A percentile compares a stretch with the other conserved stretches of the same genome.
Evolutionary conservation across 1,140 invertebrate species (phyloP).

Genomic region (Nixonia krombeini): DNA sequence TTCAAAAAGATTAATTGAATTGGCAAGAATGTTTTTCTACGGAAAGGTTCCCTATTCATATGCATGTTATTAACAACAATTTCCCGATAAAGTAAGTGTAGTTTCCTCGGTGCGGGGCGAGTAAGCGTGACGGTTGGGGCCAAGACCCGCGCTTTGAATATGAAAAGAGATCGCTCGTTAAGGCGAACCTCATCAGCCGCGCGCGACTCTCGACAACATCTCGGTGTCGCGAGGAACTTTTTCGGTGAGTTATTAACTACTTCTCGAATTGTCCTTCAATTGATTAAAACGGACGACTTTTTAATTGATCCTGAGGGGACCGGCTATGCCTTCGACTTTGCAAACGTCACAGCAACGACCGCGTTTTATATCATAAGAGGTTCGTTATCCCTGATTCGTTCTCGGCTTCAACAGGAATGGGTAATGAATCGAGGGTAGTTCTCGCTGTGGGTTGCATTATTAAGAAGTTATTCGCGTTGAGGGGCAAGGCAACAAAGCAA

Average conservation of each 20-base stretch:
- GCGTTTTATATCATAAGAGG: slow-evolving; percentile 49
- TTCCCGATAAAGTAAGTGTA: too few species aligned
- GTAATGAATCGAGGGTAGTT: slow-evolving; percentile 65
- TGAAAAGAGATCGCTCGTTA: too few species aligned
- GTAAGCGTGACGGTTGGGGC: too few species aligned
- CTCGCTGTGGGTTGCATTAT: slow-evolving; percentile 63
- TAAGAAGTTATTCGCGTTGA: slow-evolving; percentile 58
- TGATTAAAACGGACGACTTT: slow-evolving; percentile 60
- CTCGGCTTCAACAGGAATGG: slow-evolving; percentile 58
- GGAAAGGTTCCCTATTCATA: too few species aligned
- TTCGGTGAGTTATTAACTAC: slow-evolving; percentile 48
- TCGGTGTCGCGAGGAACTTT: slow-evolving; percentile 12
- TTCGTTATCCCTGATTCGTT: slow-evolving; percentile 66
- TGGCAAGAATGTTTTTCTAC: too few species aligned
- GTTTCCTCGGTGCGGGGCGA: too few species aligned
- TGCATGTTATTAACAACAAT: too few species aligned
- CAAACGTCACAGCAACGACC: slow-evolving; percentile 22
- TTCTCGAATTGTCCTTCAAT: slow-evolving; percentile 55
- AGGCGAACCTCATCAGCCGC: slow-evolving; percentile 11
- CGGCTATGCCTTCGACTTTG: slow-evolving; percentile 26
- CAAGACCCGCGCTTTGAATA: too few species aligned
- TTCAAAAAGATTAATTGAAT: too few species aligned
- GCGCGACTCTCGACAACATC: slow-evolving; percentile 19
- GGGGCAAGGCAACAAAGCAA: slow-evolving; percentile 15
- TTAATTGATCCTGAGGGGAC: slow-evolving; percentile 57